These are phyloP conservation scores for Cherax quadricarinatus DNA, from an alignment of 1,140 invertebrate genomes.

Conservation along the genomic window DNA sequence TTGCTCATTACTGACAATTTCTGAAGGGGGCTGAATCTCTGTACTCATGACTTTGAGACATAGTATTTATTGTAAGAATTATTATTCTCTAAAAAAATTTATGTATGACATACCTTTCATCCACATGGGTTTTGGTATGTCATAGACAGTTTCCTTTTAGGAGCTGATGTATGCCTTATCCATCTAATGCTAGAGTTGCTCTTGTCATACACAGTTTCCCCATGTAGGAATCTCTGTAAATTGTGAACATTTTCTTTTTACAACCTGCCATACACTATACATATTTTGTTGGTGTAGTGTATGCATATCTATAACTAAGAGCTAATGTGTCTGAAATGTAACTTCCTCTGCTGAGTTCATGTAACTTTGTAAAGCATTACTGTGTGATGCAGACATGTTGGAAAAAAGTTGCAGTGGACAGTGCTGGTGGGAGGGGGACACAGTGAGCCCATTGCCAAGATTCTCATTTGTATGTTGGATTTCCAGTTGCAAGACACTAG, in stretches of 20 bases:
- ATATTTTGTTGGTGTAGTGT: constrained; percentile 12
- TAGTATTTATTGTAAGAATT: constrained; percentile 17
- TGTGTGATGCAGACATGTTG: constrained; percentile 27
- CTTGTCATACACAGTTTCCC: constrained; percentile 44
- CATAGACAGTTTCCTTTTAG: constrained; percentile 51
- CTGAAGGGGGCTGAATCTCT: constrained; percentile 51
- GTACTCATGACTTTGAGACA: constrained; percentile 29
- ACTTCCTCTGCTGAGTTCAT: constrained; percentile 16
- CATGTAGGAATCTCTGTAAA: constrained; percentile 29
- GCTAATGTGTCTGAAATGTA: not conserved
- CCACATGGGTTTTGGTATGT: constrained; percentile 47
- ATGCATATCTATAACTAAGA: not conserved
- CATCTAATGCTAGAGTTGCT: constrained; percentile 58
- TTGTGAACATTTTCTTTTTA: constrained; percentile 8
- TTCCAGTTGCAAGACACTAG: constrained; percentile 10
- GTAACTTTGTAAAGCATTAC: constrained; percentile 26
- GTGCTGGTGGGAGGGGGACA: not conserved
- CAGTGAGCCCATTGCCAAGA: not conserved
- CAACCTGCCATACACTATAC: constrained; percentile 11
- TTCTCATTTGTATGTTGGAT: constrained; percentile 18
- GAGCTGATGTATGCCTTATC: constrained; percentile 61
- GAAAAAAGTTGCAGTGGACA: not conserved
- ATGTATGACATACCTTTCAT: constrained; percentile 40
- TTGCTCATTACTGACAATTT: constrained; percentile 35
- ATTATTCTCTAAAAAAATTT: constrained; percentile 17